Conservation (phyloP, 2,888 invertebrate genomes). For the Heteromurus nitidus region DNA sequence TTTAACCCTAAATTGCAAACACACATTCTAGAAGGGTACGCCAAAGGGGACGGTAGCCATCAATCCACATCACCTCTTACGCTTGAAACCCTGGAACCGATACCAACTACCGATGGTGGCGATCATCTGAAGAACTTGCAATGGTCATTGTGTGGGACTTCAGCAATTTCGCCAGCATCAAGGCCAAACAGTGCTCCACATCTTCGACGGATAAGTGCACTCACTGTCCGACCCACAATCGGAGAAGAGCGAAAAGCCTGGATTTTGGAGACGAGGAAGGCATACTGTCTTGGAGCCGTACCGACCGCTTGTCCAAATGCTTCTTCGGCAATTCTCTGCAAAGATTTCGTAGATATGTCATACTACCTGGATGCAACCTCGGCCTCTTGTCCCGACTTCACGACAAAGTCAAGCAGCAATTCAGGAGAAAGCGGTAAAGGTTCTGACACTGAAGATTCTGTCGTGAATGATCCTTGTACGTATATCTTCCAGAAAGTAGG, state of each 20-base stretch:
- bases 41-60: not conserved
- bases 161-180: not conserved
- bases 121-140: not conserved
- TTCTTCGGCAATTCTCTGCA: not conserved
- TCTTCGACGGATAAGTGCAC: conserved; percentile 7
- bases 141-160: not conserved
- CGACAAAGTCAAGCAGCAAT: not conserved
- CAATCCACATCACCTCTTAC: not conserved
- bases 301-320: not conserved
- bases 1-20: not conserved
- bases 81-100: not conserved
- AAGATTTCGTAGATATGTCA: not conserved
- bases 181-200: conserved; percentile 2
- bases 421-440: not conserved
- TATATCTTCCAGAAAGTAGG: conserved; percentile 26
- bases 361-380: not conserved
- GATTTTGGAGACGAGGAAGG: conserved; percentile 28
- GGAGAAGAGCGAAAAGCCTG: conserved; percentile 44
- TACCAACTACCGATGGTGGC: not conserved
- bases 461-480: conserved; percentile 35
- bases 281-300: conserved; percentile 13
- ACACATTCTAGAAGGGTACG: not conserved
- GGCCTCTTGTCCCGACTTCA: conserved; percentile 26
- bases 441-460: not conserved
- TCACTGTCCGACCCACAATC: conserved; percentile 46